Conservation (phyloP, 2,888 invertebrate genomes). For the Malacosoma neustria region DNA sequence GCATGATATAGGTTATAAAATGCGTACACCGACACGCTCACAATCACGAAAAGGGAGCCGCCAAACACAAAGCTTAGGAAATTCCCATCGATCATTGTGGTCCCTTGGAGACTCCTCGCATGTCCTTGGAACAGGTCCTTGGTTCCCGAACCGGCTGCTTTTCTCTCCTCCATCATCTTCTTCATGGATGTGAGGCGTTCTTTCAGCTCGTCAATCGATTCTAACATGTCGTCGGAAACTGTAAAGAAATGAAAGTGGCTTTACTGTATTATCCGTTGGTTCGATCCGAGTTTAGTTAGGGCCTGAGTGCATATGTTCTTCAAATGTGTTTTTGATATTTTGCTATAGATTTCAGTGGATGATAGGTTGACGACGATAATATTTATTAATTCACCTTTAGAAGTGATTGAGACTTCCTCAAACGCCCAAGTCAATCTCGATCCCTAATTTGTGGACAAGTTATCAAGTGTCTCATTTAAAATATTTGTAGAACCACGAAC, state of each 20-base stretch:
- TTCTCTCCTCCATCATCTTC: slow-evolving; percentile 84
- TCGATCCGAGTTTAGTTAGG: too few species aligned
- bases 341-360: too few species aligned
- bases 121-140: slow-evolving; percentile 64
- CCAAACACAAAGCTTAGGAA: slow-evolving; percentile 90
- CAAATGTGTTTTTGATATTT: too few species aligned
- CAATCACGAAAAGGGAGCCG: slow-evolving; percentile 83
- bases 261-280: too few species aligned
- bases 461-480: too few species aligned
- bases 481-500: too few species aligned
- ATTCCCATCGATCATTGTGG: slow-evolving; percentile 86
- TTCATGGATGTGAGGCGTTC: slow-evolving; percentile 87
- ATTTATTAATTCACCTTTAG: too few species aligned
- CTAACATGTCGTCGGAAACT: slow-evolving; percentile 67
- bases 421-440: too few species aligned
- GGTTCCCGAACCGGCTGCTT: slow-evolving; percentile 61
- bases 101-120: slow-evolving; percentile 60
- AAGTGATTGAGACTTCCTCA: too few species aligned
- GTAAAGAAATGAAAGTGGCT: slow-evolving; percentile 13
- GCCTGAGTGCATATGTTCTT: too few species aligned
- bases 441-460: too few species aligned
- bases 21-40: slow-evolving; percentile 88
- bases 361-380: too few species aligned
- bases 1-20: slow-evolving; percentile 80
- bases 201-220: slow-evolving; percentile 88